These are phyloP conservation scores for Dione juno DNA, from an alignment of 2,888 invertebrate species.

Conservation along the genomic window DNA sequence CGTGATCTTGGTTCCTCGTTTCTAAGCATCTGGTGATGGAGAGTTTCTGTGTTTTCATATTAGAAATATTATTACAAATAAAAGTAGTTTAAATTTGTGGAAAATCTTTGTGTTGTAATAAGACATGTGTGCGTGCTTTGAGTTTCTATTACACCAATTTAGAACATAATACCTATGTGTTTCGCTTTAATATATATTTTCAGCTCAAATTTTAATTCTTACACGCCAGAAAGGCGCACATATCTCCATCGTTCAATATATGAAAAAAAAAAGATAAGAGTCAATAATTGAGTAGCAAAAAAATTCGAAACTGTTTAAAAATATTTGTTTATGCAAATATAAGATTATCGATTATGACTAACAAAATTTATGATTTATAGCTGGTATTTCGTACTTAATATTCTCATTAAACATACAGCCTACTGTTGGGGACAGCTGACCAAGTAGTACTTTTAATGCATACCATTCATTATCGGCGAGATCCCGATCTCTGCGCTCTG, in stretches of 20 bases:
- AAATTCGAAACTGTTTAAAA: not conserved
- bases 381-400: conserved; percentile 37
- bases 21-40: conserved; percentile 57
- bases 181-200: not conserved
- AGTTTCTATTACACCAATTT: not conserved
- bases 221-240: too few relatives aligned
- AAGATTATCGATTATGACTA: conserved; percentile 32
- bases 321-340: conserved; percentile 25
- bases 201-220: too few relatives aligned
- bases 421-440: conserved; percentile 46
- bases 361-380: conserved; percentile 43
- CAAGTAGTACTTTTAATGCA: conserved; percentile 56
- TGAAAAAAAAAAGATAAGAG: too few relatives aligned
- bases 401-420: conserved; percentile 39
- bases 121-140: not conserved
- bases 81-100: not conserved
- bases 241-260: too few relatives aligned
- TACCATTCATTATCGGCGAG: conserved; percentile 66
- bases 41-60: conserved; percentile 13
- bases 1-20: conserved; percentile 64
- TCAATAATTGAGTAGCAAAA: too few relatives aligned
- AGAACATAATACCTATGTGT: not conserved
- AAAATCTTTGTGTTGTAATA: not conserved
- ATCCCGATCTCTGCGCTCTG: conserved; percentile 62
- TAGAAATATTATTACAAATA: not conserved